Percentiles rank a stretch among this genome's conserved stretches.
Evolutionary conservation across 1,140 invertebrate genomes (phyloP).

Genomic region (Leptinotarsa defecta): DNA sequence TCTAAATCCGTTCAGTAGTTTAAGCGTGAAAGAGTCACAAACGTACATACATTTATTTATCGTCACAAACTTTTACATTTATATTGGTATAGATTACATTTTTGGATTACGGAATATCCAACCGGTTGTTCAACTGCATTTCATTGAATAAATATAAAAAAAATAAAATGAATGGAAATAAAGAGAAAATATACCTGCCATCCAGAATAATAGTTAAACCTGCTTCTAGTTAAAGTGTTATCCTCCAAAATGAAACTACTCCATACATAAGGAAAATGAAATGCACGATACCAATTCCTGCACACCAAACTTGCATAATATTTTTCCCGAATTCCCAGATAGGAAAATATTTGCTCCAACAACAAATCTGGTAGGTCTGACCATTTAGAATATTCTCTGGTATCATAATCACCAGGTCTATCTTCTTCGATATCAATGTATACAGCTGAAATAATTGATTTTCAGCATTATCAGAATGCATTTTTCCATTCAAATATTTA

Average conservation of each 20-base stretch:
- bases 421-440: conserved; percentile 65
- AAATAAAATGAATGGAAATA: too few species aligned
- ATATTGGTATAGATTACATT: too few species aligned
- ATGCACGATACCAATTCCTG: conserved; percentile 70
- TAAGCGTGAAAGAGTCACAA: too few species aligned
- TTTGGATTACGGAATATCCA: too few species aligned
- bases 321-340: conserved; percentile 69
- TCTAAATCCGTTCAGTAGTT: too few species aligned
- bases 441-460: conserved; percentile 57
- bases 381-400: conserved; percentile 67
- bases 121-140: too few species aligned
- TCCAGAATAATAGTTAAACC: conserved; percentile 82
- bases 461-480: conserved; percentile 16
- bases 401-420: conserved; percentile 55
- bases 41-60: too few species aligned
- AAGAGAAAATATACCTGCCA: conserved; percentile 65
- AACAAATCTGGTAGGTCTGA: conserved; percentile 73
- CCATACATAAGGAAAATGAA: conserved; percentile 78
- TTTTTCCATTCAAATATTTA: conserved; percentile 11
- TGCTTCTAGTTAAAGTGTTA: conserved; percentile 72
- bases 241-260: conserved; percentile 74
- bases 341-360: conserved; percentile 77
- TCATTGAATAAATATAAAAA: too few species aligned
- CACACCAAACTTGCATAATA: conserved; percentile 79
- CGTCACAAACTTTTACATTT: too few species aligned